A percentile compares a stretch with the other conserved stretches of the same genome.
Conservation (phyloP, 2,888 invertebrate genomes). For the Drosophila hamatofila region DNA sequence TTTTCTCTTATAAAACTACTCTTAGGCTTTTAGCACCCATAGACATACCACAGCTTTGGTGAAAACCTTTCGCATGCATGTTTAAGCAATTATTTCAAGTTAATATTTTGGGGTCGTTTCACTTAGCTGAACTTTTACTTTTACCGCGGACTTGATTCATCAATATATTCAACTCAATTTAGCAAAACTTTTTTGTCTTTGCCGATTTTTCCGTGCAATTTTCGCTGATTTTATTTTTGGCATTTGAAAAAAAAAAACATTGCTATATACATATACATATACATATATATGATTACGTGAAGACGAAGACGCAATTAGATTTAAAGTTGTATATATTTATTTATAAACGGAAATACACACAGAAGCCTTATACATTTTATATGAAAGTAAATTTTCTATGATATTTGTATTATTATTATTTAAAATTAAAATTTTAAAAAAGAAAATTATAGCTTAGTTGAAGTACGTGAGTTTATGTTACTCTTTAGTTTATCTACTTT, state of each 20-base stretch:
- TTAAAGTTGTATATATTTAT: conserved; percentile 6
- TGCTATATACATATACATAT: neutral
- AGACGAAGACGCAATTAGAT: conserved; percentile 8
- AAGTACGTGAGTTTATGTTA: neutral
- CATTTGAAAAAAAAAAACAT: neutral
- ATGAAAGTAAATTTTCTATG: neutral
- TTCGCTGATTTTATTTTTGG: conserved; percentile 31
- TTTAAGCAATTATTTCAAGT: neutral
- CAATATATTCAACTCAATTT: conserved; percentile 1
- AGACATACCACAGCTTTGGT: neutral
- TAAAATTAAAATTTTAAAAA: neutral
- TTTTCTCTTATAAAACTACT: neutral
- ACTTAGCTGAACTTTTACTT: conserved; percentile 17
- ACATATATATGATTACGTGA: neutral
- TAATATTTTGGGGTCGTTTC: neutral
- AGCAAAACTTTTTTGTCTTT: conserved; percentile 1
- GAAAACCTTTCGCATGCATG: conserved; percentile 11
- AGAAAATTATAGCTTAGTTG: neutral
- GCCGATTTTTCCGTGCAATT: conserved; percentile 14
- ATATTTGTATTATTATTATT: neutral
- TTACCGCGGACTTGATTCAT: neutral
- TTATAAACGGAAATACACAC: neutral
- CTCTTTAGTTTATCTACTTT: neutral
- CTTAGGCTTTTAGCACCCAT: neutral
- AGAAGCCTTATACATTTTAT: neutral